Evolutionary conservation across 2,113 vertebrate species (phyloP).

Genomic region (Aspiorhynchus laticeps): DNA sequence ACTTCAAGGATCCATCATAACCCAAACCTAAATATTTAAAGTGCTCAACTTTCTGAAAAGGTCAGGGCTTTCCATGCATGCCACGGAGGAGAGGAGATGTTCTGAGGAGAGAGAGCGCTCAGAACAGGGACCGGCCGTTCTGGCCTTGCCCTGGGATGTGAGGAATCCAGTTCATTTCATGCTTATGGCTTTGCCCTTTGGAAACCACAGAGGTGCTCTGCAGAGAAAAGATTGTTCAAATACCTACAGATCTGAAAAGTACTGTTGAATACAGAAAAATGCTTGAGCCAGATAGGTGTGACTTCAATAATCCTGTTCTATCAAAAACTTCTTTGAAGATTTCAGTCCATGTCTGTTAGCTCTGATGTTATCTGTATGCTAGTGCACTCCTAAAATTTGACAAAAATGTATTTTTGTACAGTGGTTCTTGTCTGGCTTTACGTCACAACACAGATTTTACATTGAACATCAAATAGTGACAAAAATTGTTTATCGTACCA

Average conservation of each 20-base stretch:
- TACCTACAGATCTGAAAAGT: slow-evolving; percentile 12
- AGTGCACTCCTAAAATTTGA: neutral
- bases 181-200: slow-evolving; percentile 60
- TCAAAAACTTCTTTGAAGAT: neutral
- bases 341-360: neutral
- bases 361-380: neutral
- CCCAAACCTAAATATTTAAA: slow-evolving; percentile 84
- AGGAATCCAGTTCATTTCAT: slow-evolving; percentile 55
- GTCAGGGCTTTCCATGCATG: slow-evolving; percentile 78
- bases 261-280: slow-evolving; percentile 22
- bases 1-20: slow-evolving; percentile 81
- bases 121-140: slow-evolving; percentile 7
- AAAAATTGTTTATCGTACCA: neutral
- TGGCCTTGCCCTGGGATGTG: slow-evolving; percentile 49
- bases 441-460: neutral
- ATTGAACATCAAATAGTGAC: neutral
- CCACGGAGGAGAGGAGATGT: slow-evolving; percentile 56
- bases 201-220: slow-evolving; percentile 43
- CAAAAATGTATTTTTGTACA: neutral
- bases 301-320: neutral
- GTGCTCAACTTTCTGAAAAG: slow-evolving; percentile 81
- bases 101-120: slow-evolving; percentile 10
- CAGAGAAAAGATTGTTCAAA: slow-evolving; percentile 46
- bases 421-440: neutral
- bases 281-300: neutral